phyloP scores from a whole-genome alignment of 1,140 invertebrate species.

The Cotesia typhae region DNA sequence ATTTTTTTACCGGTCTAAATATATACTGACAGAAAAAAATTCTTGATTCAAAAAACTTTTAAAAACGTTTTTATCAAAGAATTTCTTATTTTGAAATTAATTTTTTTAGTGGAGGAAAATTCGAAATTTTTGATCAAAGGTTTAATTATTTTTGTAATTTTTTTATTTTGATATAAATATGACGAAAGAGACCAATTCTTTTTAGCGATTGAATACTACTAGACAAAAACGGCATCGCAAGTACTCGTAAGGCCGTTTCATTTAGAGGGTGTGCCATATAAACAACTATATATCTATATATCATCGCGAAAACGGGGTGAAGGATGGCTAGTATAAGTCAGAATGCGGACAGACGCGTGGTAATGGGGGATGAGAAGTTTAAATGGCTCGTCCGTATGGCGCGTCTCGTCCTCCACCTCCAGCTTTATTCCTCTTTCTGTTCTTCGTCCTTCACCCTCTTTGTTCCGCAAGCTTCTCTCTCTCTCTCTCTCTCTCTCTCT shows the following conservation, averaged over 20 bases:
- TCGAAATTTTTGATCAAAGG: no score
- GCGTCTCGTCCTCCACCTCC: slow-evolving; percentile 51
- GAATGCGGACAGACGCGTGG: slow-evolving; percentile 65
- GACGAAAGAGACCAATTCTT: background rate
- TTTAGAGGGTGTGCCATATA: background rate
- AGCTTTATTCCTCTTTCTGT: slow-evolving; percentile 34
- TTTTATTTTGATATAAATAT: background rate
- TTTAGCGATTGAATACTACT: slow-evolving; percentile 15
- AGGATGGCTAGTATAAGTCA: slow-evolving; percentile 66
- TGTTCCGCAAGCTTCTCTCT: slow-evolving; percentile 16
- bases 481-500: background rate
- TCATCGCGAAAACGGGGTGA: slow-evolving; percentile 53
- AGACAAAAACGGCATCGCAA: no score
- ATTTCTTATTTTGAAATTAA: no score
- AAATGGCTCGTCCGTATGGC: slow-evolving; percentile 67
- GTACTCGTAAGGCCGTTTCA: slow-evolving; percentile 9
- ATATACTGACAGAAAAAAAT: no score
- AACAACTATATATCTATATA: slow-evolving; percentile 26
- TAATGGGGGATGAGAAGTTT: slow-evolving; percentile 65
- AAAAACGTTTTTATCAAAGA: no score
- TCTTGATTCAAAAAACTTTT: no score
- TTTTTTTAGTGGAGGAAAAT: no score
- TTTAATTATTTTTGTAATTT: no score
- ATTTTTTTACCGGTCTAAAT: no score
- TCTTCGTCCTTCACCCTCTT: slow-evolving; percentile 15